Percentiles rank a stretch among this genome's conserved stretches.
These are phyloP conservation scores for Enteromius unitaeniatus DNA, from an alignment of 2,797 vertebrate genomes.

Conservation along the genomic window DNA sequence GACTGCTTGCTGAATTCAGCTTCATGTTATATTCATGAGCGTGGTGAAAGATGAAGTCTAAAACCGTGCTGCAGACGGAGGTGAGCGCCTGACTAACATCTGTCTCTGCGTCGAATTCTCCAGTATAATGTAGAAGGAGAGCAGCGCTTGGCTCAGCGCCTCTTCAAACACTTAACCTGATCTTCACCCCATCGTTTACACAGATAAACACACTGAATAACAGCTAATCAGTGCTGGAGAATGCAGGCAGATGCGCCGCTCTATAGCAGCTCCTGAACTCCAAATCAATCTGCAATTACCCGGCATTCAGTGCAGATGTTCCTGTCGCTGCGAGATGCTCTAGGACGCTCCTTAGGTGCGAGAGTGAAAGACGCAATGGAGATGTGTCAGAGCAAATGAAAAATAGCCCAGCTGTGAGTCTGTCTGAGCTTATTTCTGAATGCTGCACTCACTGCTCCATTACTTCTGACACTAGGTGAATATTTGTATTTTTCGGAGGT, in stretches of 20 bases:
- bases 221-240: conserved; percentile 75
- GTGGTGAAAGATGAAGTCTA: conserved; percentile 14
- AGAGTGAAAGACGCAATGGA: conserved; percentile 2
- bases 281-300: conserved; percentile 85
- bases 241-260: conserved; percentile 75
- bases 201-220: conserved; percentile 83
- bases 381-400: not conserved
- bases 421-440: not conserved
- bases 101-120: conserved; percentile 74
- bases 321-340: conserved; percentile 47
- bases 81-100: conserved; percentile 66
- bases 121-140: conserved; percentile 76
- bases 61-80: not conserved
- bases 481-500: too few relatives aligned
- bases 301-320: conserved; percentile 82
- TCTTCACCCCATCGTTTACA: conserved; percentile 78
- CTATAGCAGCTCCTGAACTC: conserved; percentile 60
- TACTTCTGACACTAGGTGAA: not conserved
- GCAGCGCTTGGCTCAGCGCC: conserved; percentile 73
- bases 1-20: not conserved
- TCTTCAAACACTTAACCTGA: conserved; percentile 81
- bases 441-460: not conserved
- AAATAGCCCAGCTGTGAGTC: conserved; percentile 6
- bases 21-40: conserved; percentile 35
- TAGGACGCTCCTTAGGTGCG: not conserved